phyloP scores from a whole-genome alignment of 2,888 invertebrate genomes.

The Drosophila yooni region DNA sequence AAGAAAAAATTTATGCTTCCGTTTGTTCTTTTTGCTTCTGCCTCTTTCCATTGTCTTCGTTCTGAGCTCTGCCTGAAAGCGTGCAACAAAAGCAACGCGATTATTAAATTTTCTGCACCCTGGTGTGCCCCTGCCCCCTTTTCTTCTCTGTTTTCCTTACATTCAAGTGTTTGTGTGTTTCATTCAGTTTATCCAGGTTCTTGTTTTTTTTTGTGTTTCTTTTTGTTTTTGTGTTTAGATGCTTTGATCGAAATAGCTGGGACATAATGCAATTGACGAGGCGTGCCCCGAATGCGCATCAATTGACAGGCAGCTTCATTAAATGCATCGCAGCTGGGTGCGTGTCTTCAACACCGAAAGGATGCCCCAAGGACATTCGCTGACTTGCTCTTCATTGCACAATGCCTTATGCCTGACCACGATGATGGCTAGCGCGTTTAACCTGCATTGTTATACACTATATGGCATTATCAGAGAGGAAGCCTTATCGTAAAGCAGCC shows the following conservation, averaged over 20 bases:
- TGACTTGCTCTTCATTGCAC: constrained; percentile 14
- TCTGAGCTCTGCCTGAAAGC: constrained; percentile 24
- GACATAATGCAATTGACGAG: constrained; percentile 64
- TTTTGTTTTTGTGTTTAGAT: constrained; percentile 40
- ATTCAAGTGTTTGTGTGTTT: constrained; percentile 27
- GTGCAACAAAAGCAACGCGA: constrained; percentile 57
- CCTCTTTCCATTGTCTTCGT: constrained; percentile 54
- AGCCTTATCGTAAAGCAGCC: not conserved
- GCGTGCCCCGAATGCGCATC: constrained; percentile 36
- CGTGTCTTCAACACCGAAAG: constrained; percentile 38
- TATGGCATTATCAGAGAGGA: not conserved
- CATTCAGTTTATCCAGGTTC: constrained; percentile 31
- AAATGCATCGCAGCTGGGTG: constrained; percentile 24
- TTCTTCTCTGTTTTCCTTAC: not conserved
- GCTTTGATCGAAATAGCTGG: constrained; percentile 67
- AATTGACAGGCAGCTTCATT: constrained; percentile 50
- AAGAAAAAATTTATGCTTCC: constrained; percentile 49
- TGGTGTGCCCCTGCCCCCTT: not conserved
- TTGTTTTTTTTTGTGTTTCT: not conserved
- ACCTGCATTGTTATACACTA: constrained; percentile 39
- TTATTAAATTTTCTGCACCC: constrained; percentile 67
- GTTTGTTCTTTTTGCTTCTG: constrained; percentile 35
- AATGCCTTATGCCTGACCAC: constrained; percentile 2
- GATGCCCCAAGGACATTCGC: constrained; percentile 38
- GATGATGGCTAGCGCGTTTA: constrained; percentile 46